Percentiles rank a stretch among this genome's conserved stretches.
Evolutionary conservation across 2,113 vertebrate genomes (phyloP).

Genomic region (Tragelaphus buxtoni): DNA sequence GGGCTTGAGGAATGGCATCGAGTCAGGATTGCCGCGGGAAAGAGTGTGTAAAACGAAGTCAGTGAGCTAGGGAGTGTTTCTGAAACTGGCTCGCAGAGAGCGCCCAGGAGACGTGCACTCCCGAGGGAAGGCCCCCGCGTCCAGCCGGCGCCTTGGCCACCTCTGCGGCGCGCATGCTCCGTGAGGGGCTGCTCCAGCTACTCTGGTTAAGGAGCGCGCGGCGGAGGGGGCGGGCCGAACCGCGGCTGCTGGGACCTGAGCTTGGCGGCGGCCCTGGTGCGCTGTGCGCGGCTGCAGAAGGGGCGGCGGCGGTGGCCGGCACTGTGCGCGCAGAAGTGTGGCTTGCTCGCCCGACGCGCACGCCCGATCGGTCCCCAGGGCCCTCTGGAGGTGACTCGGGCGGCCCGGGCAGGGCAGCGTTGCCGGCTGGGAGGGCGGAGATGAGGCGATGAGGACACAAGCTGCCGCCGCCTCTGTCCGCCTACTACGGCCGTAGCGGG

Average conservation of each 20-base stretch:
- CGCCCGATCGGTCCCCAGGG: slow-evolving; percentile 13
- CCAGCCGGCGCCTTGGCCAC: not conserved
- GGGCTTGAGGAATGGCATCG: not conserved
- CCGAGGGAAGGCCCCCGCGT: not conserved
- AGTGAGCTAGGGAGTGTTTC: not conserved
- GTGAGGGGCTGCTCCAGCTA: not conserved
- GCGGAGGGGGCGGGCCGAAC: slow-evolving; percentile 36
- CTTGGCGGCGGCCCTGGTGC: not conserved
- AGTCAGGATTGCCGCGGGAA: not conserved
- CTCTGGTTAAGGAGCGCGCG: not conserved
- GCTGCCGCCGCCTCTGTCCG: not conserved
- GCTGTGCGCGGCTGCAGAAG: not conserved
- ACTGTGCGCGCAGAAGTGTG: not conserved
- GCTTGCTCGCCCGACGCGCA: not conserved
- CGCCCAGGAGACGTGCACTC: not conserved
- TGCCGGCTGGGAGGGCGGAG: slow-evolving; percentile 12
- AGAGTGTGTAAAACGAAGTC: not conserved
- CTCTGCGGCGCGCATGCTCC: slow-evolving; percentile 58
- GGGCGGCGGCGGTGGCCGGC: not conserved
- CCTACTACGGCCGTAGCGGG: slow-evolving; percentile 54
- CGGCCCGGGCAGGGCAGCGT: slow-evolving; percentile 17
- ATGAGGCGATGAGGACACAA: slow-evolving; percentile 34
- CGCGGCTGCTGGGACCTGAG: not conserved
- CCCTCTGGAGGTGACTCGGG: slow-evolving; percentile 49
- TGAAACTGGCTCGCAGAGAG: not conserved